phyloP scores from a whole-genome alignment of 2,113 vertebrate genomes.

The Scartelaos histophorus region DNA sequence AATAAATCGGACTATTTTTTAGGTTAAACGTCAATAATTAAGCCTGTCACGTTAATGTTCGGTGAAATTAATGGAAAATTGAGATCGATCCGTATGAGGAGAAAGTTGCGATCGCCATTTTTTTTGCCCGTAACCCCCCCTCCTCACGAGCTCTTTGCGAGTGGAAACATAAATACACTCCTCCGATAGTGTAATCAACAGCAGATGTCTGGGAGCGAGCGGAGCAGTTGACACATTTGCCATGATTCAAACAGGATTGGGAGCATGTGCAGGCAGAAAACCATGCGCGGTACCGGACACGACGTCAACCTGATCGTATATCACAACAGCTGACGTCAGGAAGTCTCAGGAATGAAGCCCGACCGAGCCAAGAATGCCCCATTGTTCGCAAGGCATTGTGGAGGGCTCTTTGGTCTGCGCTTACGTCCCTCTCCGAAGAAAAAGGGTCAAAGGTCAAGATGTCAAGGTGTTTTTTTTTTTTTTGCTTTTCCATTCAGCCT shows the following conservation, averaged over 20 bases:
- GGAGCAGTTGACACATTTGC: slow-evolving; percentile 43
- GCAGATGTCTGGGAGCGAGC: slow-evolving; percentile 52
- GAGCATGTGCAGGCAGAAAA: slow-evolving; percentile 19
- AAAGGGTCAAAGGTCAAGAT: slow-evolving; percentile 13
- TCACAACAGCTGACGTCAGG: slow-evolving; percentile 70
- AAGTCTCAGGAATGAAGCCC: slow-evolving; percentile 56
- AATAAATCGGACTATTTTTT: too few relatives aligned
- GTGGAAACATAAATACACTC: slow-evolving; percentile 26
- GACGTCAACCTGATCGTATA: slow-evolving; percentile 41
- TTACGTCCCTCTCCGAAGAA: slow-evolving; percentile 15
- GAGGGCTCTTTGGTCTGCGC: slow-evolving; percentile 18
- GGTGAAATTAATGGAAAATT: too few relatives aligned
- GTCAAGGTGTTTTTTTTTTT: background rate
- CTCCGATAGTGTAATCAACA: slow-evolving; percentile 50
- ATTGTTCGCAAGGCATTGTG: slow-evolving; percentile 50
- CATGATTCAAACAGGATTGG: slow-evolving; percentile 47
- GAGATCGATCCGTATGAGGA: too few relatives aligned
- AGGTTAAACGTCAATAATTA: too few relatives aligned
- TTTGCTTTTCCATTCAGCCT: background rate
- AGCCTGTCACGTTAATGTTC: too few relatives aligned
- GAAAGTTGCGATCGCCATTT: too few relatives aligned
- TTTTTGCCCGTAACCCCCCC: background rate
- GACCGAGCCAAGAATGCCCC: slow-evolving; percentile 45
- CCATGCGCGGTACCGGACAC: slow-evolving; percentile 26
- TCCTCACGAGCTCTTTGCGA: background rate